phyloP scores from a whole-genome alignment of 2,113 vertebrate species.

The Philantomba maxwellii region DNA sequence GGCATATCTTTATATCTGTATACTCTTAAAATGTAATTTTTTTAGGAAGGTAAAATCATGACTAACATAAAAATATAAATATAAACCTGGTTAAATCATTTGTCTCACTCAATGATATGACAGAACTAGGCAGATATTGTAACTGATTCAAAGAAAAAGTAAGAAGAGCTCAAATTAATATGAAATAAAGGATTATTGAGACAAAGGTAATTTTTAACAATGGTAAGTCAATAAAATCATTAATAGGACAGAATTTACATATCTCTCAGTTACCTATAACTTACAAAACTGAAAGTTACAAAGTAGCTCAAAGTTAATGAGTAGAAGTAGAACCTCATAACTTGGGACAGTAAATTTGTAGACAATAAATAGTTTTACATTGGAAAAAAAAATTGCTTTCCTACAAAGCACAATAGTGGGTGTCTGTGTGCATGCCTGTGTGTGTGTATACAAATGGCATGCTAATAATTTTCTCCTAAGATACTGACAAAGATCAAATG shows the following conservation, averaged over 20 bases:
- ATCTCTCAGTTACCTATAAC: not conserved
- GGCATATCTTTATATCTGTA: not conserved
- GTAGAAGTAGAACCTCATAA: not conserved
- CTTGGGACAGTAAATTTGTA: not conserved
- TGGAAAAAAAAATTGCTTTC: not conserved
- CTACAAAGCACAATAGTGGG: not conserved
- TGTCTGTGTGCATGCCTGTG: accelerated
- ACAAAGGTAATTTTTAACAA: not conserved
- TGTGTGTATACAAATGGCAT: not conserved
- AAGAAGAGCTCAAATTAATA: not conserved
- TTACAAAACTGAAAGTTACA: not conserved
- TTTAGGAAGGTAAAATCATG: not conserved
- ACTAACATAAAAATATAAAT: not conserved
- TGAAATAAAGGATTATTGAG: not conserved
- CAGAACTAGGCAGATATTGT: not conserved
- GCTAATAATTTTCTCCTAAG: not conserved
- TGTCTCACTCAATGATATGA: not conserved
- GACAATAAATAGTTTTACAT: not conserved
- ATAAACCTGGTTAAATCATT: not conserved
- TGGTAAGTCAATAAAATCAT: not conserved
- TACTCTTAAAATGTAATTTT: not conserved
- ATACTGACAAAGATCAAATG: not conserved
- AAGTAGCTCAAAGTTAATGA: not conserved
- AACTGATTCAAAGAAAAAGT: not conserved
- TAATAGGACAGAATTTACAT: not conserved